phyloP scores from a whole-genome alignment of 2,113 vertebrate species.

The Sus scrofa region DNA sequence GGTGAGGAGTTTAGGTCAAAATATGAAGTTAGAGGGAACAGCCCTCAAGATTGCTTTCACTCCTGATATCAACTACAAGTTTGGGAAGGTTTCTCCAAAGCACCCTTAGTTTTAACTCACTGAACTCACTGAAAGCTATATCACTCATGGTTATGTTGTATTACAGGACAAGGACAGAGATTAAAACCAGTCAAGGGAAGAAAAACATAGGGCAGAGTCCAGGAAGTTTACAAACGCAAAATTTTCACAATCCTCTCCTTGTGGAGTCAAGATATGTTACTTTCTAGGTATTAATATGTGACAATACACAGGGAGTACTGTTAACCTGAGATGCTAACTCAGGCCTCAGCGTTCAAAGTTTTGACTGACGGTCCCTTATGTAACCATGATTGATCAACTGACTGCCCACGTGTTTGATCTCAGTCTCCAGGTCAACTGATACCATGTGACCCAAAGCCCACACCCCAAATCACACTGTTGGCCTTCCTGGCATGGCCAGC shows the following conservation, averaged over 20 bases:
- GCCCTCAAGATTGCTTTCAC: background rate
- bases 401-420: background rate
- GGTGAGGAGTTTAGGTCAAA: background rate
- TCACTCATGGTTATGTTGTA: background rate
- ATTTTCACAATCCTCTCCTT: background rate
- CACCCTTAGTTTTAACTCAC: background rate
- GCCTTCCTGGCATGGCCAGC: background rate
- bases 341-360: background rate
- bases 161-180: background rate
- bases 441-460: background rate
- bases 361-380: background rate
- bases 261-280: background rate
- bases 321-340: background rate
- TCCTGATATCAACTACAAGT: background rate
- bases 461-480: background rate
- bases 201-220: background rate
- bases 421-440: background rate
- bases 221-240: background rate
- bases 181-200: slow-evolving; percentile 18
- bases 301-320: background rate
- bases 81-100: background rate
- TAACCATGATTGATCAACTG: background rate
- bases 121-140: background rate
- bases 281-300: background rate
- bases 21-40: background rate